phyloP scores from a whole-genome alignment of 2,113 vertebrate genomes.

The Pachycephala philippinensis region DNA sequence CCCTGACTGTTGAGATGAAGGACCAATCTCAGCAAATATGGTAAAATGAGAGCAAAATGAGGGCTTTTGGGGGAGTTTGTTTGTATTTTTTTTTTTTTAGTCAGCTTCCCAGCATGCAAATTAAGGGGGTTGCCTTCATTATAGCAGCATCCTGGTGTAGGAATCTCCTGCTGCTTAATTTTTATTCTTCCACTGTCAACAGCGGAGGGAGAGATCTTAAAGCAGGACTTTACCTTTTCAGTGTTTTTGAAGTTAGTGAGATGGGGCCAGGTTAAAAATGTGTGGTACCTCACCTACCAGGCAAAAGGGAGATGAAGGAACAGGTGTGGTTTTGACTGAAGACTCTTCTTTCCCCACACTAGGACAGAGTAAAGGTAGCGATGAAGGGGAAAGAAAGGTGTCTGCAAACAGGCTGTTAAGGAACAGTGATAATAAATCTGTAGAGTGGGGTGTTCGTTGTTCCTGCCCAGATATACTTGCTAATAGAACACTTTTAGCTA shows the following conservation, averaged over 20 bases:
- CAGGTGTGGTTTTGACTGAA: background rate
- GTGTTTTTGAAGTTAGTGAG: background rate
- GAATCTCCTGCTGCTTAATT: background rate
- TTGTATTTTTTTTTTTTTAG: background rate
- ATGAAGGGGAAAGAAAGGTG: background rate
- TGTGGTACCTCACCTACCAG: background rate
- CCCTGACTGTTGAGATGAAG: background rate
- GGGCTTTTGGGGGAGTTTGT: background rate
- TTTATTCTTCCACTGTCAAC: background rate
- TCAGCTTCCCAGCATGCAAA: background rate
- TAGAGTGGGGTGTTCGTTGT: background rate
- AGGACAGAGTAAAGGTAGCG: background rate
- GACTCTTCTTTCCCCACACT: background rate
- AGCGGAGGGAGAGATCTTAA: background rate
- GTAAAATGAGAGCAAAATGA: background rate
- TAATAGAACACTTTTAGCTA: background rate
- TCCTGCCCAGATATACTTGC: background rate
- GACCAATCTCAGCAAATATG: background rate
- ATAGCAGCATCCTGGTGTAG: background rate
- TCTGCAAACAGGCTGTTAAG: background rate
- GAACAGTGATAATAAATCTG: background rate
- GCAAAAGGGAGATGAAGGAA: background rate
- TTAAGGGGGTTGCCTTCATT: background rate
- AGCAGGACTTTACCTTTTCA: background rate
- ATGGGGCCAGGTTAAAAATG: background rate